Conservation (phyloP, 1,140 invertebrate species). For the Bombus waltoni region DNA sequence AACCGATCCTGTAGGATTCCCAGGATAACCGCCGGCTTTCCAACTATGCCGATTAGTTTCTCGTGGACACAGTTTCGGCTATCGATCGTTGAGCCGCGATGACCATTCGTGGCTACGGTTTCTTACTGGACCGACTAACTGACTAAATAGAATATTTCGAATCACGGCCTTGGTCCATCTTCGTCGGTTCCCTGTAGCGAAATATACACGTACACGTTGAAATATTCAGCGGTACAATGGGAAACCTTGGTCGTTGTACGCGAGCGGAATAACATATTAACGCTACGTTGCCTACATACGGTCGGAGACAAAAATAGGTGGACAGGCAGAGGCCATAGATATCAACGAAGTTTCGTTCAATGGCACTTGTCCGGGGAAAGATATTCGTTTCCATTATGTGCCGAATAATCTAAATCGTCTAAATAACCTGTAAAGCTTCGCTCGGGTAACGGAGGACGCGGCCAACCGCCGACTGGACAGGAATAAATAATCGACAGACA, state of each 20-base stretch:
- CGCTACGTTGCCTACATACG: too few species aligned
- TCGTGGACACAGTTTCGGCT: constrained; percentile 63
- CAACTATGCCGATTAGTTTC: constrained; percentile 74
- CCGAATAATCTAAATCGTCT: too few species aligned
- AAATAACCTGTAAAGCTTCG: too few species aligned
- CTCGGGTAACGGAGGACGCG: too few species aligned
- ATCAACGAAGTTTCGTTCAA: too few species aligned
- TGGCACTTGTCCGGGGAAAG: too few species aligned
- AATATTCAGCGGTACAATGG: not conserved
- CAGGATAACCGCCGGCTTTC: constrained; percentile 68
- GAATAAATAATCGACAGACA: too few species aligned
- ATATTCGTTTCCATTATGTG: too few species aligned
- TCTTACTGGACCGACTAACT: constrained; percentile 42
- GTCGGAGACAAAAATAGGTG: too few species aligned
- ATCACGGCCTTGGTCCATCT: not conserved
- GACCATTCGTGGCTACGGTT: constrained; percentile 63
- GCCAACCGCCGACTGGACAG: too few species aligned
- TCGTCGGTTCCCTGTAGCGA: not conserved
- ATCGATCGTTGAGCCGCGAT: constrained; percentile 63
- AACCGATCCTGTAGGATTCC: constrained; percentile 67
- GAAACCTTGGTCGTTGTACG: not conserved
- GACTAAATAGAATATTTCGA: constrained; percentile 45
- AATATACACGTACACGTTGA: not conserved
- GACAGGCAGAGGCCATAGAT: too few species aligned
- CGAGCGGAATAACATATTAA: not conserved